phyloP scores from a whole-genome alignment of 2,797 vertebrate species.

The Anolis apletophallus region DNA sequence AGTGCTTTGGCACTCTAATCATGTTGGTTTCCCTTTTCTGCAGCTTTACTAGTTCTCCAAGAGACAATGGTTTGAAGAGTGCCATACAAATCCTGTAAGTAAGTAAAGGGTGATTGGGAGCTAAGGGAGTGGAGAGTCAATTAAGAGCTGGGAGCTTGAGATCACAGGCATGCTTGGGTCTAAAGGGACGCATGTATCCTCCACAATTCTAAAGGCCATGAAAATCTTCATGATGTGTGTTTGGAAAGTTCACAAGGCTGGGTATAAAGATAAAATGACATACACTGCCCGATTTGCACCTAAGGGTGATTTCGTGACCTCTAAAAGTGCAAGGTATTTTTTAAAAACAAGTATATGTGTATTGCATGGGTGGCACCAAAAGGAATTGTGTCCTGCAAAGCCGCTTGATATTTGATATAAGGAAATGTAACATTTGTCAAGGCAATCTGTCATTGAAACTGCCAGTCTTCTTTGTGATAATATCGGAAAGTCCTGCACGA shows the following conservation, averaged over 20 bases:
- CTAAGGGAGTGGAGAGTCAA: not conserved
- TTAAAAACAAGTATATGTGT: not conserved
- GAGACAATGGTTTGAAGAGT: not conserved
- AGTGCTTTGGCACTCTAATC: not conserved
- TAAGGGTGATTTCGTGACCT: conserved; percentile 7
- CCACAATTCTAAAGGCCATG: not conserved
- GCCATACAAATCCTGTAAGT: conserved; percentile 4
- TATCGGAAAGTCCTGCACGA: conserved; percentile 10
- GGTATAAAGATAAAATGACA: not conserved
- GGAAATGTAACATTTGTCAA: conserved; percentile 17
- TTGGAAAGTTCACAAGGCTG: conserved; percentile 12
- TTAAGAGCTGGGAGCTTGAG: conserved; percentile 6
- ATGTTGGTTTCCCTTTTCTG: not conserved
- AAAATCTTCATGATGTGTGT: not conserved
- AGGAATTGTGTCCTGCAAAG: not conserved
- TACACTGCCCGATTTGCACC: not conserved
- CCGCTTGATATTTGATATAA: not conserved
- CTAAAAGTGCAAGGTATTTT: not conserved
- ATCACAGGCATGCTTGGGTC: not conserved
- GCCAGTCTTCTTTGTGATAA: not conserved
- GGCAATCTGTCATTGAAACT: conserved; percentile 18
- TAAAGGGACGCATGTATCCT: not conserved
- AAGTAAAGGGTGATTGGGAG: conserved; percentile 2
- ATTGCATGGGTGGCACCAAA: not conserved
- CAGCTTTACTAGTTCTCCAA: not conserved